Evolutionary conservation across 2,797 vertebrate species (phyloP), one percentile per base, ranked within the genome.

Genomic region (Alca torda): DNA sequence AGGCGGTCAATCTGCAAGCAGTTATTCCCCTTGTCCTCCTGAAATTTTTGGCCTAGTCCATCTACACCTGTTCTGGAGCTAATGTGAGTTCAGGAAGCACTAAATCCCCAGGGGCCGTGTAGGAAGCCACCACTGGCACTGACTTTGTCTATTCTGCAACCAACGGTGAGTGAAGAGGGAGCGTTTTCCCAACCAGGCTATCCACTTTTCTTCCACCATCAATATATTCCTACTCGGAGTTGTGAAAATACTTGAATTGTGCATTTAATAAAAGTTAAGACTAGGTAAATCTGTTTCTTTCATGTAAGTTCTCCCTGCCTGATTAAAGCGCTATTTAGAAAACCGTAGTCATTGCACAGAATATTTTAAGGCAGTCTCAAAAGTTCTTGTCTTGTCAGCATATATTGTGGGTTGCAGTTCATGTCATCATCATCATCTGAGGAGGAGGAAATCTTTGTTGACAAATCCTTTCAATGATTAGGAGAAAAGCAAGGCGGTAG

Each of bases 401-500:
- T 84, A 83, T 84, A 48, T 43, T 51, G 61, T 87, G 73, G 69
- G 87, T 80, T 92, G 82, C 60, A 72, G 64, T 72, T 95, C 82
- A 59, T 73, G 92, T 95, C 89, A 93, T 89, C 16, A 93, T 89
- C 16, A 30, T 65, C 73, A 25, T 63, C 57, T 23, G 33, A 21
- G 10, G 30, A 75, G 43, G 75, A 94, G 81, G 88, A 94, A 94
- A 97, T 92, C 77, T 94, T 91, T 94, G 82, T 85, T 97, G 90
- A 91, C 94, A 96, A 96, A 96, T 77, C 79, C 90, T 96, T 96
- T 86, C 87, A 93, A 23, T 94, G 91, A 93, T 93, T 50, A 95
- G 80, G 41, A 87, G 80, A 89, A 95, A 88, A 91, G 75, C 84
- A 97, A 96, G 90, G 90, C 14, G 0, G 78, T 89, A 89, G 69